These are phyloP conservation scores for Mola mola DNA, from an alignment of 2,113 vertebrate species.

Conservation along the genomic window DNA sequence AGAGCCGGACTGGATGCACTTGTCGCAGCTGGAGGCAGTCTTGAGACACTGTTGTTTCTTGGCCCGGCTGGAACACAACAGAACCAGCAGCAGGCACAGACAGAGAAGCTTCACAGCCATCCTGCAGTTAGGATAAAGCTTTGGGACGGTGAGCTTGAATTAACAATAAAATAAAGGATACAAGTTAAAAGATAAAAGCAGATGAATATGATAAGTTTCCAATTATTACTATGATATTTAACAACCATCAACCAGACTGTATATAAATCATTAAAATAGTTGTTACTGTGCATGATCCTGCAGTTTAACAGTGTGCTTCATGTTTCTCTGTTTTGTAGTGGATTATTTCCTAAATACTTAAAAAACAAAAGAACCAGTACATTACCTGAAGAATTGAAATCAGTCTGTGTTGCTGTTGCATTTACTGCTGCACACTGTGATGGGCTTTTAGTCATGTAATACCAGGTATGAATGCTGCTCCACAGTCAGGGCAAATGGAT, in stretches of 20 bases:
- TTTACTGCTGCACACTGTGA: not conserved
- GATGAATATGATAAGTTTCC: too few relatives aligned
- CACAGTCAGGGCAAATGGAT: not conserved
- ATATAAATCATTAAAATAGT: too few relatives aligned
- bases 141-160: not conserved
- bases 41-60: constrained; percentile 14
- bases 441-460: not conserved
- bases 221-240: too few relatives aligned
- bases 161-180: not conserved
- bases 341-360: not conserved
- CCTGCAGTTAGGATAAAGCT: constrained; percentile 19
- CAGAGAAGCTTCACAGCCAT: constrained; percentile 48
- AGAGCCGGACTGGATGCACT: constrained; percentile 55
- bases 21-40: constrained; percentile 37
- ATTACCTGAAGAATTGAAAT: constrained; percentile 22
- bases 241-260: not conserved
- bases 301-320: not conserved
- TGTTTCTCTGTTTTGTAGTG: not conserved
- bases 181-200: not conserved
- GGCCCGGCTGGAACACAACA: constrained; percentile 6
- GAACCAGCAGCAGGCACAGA: constrained; percentile 42
- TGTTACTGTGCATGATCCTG: too few relatives aligned
- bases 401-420: not conserved
- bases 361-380: not conserved
- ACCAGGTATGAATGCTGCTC: not conserved